Conservation (phyloP, 1,140 invertebrate species). For the Carcinoscorpius rotundicauda region DNA sequence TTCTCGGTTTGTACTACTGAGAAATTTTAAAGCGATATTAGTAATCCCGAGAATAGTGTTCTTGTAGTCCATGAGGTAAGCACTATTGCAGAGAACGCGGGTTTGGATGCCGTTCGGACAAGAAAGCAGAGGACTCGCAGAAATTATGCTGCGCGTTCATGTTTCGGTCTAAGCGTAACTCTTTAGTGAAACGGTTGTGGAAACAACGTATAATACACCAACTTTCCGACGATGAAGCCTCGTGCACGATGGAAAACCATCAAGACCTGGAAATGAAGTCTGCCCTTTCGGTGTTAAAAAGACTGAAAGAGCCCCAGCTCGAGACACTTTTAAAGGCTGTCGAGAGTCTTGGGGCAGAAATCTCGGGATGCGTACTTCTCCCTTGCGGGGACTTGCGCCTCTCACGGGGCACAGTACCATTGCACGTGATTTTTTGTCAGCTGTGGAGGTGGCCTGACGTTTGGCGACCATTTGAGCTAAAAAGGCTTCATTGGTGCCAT, state of each 20-base stretch:
- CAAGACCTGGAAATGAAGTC: conserved; percentile 28
- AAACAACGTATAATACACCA: conserved; percentile 47
- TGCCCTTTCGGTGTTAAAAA: conserved; percentile 44
- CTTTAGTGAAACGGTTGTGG: conserved; percentile 51
- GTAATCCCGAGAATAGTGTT: background rate
- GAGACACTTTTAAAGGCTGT: conserved; percentile 47
- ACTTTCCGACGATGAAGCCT: conserved; percentile 25
- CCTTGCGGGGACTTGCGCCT: conserved; percentile 33
- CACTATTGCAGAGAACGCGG: background rate
- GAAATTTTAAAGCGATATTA: no score
- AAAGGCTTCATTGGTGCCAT: conserved; percentile 76
- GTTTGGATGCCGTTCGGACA: background rate
- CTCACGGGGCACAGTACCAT: conserved; percentile 33
- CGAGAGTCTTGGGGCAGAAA: conserved; percentile 43
- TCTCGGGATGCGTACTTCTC: conserved; percentile 48
- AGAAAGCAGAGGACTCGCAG: conserved; percentile 1
- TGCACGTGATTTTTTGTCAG: conserved; percentile 89
- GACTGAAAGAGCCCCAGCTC: conserved; percentile 52
- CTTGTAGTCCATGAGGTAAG: background rate
- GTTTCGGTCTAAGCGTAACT: conserved; percentile 53
- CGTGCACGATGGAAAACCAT: background rate
- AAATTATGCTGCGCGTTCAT: conserved; percentile 48
- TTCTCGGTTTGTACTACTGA: no score
- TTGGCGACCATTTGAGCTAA: conserved; percentile 86
- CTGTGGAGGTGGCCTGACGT: conserved; percentile 96